Conservation (phyloP, 2,888 invertebrate genomes). For the Microchrysa polita region DNA sequence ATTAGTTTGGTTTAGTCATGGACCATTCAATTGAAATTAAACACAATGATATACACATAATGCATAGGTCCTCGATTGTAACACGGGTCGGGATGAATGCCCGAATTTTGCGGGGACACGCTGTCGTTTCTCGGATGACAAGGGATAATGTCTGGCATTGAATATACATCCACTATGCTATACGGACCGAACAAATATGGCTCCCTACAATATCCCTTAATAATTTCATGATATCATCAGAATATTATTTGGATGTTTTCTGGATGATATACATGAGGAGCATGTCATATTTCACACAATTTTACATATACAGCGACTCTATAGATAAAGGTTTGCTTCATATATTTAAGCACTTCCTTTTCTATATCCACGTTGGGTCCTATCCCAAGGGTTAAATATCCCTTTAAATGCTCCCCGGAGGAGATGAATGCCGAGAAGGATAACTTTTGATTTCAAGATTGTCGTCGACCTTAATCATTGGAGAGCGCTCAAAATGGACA, state of each 20-base stretch:
- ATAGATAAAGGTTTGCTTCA: neutral
- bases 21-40: constrained; percentile 20
- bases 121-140: neutral
- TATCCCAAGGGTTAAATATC: no score
- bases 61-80: no score
- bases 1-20: constrained; percentile 37
- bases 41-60: constrained; percentile 2
- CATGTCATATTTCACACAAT: constrained; percentile 13
- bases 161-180: neutral
- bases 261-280: neutral
- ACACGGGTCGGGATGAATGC: neutral
- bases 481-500: no score
- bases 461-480: no score
- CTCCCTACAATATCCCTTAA: constrained; percentile 12
- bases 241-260: constrained; percentile 20
- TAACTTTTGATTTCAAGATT: no score
- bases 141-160: constrained; percentile 15
- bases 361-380: no score
- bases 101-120: neutral
- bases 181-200: constrained; percentile 1
- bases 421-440: no score
- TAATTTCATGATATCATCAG: constrained; percentile 16
- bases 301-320: neutral
- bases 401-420: no score
- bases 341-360: no score